These are phyloP conservation scores for Scaptomyza tumidula DNA, from an alignment of 2,888 invertebrate species.

Conservation along the genomic window DNA sequence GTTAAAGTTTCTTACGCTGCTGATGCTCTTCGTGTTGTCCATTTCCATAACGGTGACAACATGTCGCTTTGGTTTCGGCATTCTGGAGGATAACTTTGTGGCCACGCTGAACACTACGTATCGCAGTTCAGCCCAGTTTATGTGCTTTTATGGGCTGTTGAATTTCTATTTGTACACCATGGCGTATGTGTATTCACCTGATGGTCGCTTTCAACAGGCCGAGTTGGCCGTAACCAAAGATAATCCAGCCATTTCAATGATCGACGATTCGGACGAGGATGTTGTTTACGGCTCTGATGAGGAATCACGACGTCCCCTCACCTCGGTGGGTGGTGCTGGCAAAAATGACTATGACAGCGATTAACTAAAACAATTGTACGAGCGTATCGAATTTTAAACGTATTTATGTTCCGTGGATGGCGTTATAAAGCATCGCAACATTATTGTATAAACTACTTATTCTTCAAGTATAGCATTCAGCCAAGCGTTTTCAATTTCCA, in stretches of 20 bases:
- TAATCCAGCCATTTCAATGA: conserved; percentile 98
- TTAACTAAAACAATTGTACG: conserved; percentile 82
- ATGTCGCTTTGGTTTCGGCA: conserved; percentile 94
- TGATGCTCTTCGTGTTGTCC: conserved; percentile 92
- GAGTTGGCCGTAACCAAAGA: conserved; percentile 97
- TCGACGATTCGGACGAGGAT: conserved; percentile 98
- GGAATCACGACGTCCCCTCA: conserved; percentile 92
- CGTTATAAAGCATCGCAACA: conserved; percentile 19
- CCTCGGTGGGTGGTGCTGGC: conserved; percentile 87
- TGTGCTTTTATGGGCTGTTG: conserved; percentile 96
- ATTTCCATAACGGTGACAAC: conserved; percentile 91
- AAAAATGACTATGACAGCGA: conserved; percentile 90
- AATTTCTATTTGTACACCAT: conserved; percentile 97
- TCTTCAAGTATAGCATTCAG: conserved; percentile 36
- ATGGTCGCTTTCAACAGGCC: conserved; percentile 90
- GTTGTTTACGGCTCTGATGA: conserved; percentile 97
- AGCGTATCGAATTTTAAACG: conserved; percentile 44
- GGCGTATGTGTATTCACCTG: conserved; percentile 97
- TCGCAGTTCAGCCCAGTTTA: conserved; percentile 96
- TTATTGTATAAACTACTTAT: conserved; percentile 49
- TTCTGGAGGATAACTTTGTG: conserved; percentile 97
- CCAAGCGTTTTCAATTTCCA: conserved; percentile 44
- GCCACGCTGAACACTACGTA: conserved; percentile 94
- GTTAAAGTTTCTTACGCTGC: conserved; percentile 94
- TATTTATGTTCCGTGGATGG: conserved; percentile 54